Base-by-base conservation (phyloP, 2,888 invertebrate genomes). In the Andrena dorsata region DNA sequence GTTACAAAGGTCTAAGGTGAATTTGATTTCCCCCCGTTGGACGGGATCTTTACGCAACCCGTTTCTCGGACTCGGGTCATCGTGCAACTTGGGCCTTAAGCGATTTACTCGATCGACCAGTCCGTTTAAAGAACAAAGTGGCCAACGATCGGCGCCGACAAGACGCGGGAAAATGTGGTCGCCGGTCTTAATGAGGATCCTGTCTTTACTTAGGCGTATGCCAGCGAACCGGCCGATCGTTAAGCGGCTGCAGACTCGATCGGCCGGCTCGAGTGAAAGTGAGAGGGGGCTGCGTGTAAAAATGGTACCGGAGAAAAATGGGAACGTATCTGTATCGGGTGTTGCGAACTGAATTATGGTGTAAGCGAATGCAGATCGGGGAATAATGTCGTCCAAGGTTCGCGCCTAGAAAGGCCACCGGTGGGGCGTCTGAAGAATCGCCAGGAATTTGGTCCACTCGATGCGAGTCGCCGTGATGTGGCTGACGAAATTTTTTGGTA, bases 241-340 rank as follows among this genome's bases (percentile, higher is more conserved):
- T 86, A 86, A 83, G 87, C 82, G 80, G 86, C 70, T 79, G 82
- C 84, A 70, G 82, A 79, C 82, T 83, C 71, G 89, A 84, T 82
- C 84, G 80, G 82, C 63, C 41, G 84, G 32, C 72, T 80, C 82
- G 82, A 89, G 92, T 92, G 92, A 92, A 92, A 92, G 92, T 92
- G 89, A 91, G 89, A 86, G 90, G 90, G 90, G 83, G 53, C 82
- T 83, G 80, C 79, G 83, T 82, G 72, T 76, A 89, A 91, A 90
- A 91, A 90, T 87, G 70, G 30, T 61, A 78, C 80, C 16, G 13
- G 71, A 60, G 69, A 66, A 81, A 83, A 84, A 70, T 49, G 51
- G 49, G 64, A 82, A 76, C 76, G 80, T 82, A 84, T 86, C 75
- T 84, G 80, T 81, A 84, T 84, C 76, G 81, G 69, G 79, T 70